Evolutionary conservation across 2,113 vertebrate genomes (phyloP).

Genomic region (Azemiops feae): DNA sequence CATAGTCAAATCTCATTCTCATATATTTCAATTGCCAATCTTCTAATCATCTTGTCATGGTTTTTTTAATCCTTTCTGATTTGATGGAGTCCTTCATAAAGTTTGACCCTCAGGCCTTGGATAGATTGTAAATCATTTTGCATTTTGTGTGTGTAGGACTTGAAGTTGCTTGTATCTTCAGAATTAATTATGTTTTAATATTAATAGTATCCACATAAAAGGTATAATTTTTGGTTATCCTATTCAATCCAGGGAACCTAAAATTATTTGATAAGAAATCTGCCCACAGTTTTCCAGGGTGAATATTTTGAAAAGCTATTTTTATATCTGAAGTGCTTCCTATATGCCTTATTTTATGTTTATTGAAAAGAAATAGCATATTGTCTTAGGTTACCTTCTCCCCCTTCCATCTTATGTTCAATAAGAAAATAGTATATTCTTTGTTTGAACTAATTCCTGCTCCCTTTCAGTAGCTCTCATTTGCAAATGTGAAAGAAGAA

Average conservation of each 20-base stretch:
- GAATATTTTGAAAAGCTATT: neutral
- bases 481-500: neutral
- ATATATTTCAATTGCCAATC: neutral
- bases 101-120: neutral
- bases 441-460: neutral
- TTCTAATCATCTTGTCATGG: neutral
- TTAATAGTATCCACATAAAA: neutral
- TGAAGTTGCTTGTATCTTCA: neutral
- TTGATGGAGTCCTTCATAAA: neutral
- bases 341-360: neutral
- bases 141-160: neutral
- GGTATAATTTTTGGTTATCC: neutral
- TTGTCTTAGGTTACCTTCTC: neutral
- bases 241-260: neutral
- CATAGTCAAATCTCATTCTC: neutral
- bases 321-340: neutral
- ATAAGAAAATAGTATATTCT: neutral
- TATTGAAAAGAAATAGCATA: neutral
- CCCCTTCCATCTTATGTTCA: neutral
- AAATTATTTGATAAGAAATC: neutral
- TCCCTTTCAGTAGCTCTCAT: neutral
- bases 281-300: neutral
- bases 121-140: neutral
- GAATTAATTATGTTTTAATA: neutral
- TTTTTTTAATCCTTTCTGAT: neutral